Evolutionary conservation across 2,113 vertebrate genomes (phyloP), one percentile per base, ranked within the genome.

Genomic region (Menidia beryllina): DNA sequence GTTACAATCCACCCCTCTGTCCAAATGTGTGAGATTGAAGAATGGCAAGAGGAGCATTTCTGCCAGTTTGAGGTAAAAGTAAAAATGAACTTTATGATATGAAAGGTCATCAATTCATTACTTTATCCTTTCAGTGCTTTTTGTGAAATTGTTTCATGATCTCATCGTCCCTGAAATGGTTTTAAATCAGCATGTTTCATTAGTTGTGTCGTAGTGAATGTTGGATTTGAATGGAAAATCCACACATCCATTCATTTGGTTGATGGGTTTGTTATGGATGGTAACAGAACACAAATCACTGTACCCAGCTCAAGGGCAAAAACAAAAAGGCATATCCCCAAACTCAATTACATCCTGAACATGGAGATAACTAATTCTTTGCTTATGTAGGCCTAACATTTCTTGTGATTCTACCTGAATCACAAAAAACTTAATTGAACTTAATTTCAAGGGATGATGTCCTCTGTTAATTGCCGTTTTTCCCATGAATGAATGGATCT

Each of bases 361-460:
- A 7, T 12, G 15, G 20, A 45, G 13, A 49, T 15, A 27, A 66
- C 77, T 79, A 72, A 75, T 64, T 69, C 52, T 75, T 50, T 77
- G 77, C 64, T 81, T 45, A 76, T 86, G 80, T 27, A 59, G 36
- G 75, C 62, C 77, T 60, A 57, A 82, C 73, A 78, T 75, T 66
- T 81, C 63, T 36, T 45, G 24, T 25, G 50, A 74, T 66, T 72
- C 50, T 69, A 68, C 82, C 74, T n/a, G n/a, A n/a, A n/a, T n/a
- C n/a, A n/a, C n/a, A n/a, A n/a, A n/a, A n/a, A n/a, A 68, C 81
- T 69, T n/a, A n/a, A n/a, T 59, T 66, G 64, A 86, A 85, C 78
- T 74, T 89, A 79, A 90, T 91, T 89, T 89, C 78, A 83, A 77
- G 79, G 51, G 74, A 85, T 79, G 69, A 81, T 83, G 86, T 89